Conservation (phyloP, 2,797 vertebrate genomes). For the Sebastes taczanowskii region DNA sequence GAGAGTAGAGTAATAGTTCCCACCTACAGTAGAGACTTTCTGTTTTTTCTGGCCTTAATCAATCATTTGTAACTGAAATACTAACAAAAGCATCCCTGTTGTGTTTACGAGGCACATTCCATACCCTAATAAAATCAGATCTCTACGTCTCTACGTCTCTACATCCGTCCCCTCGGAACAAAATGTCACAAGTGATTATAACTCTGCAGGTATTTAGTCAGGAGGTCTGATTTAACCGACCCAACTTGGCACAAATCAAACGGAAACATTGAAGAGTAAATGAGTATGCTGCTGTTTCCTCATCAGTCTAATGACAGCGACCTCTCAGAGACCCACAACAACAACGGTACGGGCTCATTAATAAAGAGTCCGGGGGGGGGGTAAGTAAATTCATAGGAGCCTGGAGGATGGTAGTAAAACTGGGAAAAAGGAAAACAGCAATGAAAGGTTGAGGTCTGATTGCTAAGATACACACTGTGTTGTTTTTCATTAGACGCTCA, state of each 20-base stretch:
- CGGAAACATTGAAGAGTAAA: conserved; percentile 35
- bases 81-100: background rate
- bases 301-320: conserved; percentile 44
- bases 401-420: conserved; percentile 59
- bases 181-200: conserved; percentile 18
- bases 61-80: background rate
- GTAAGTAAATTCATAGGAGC: conserved; percentile 47
- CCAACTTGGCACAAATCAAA: conserved; percentile 24
- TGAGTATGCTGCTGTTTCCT: conserved; percentile 3
- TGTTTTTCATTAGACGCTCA: conserved; percentile 59
- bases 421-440: conserved; percentile 4
- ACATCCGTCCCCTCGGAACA: background rate
- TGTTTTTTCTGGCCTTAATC: background rate
- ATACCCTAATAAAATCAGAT: conserved; percentile 6
- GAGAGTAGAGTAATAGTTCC: background rate
- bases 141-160: background rate
- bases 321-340: conserved; percentile 32
- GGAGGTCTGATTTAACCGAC: conserved; percentile 11
- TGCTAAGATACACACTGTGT: conserved; percentile 23
- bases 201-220: conserved; percentile 25
- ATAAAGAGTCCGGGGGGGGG: conserved; percentile 24
- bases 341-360: conserved; percentile 28
- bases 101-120: conserved; percentile 9
- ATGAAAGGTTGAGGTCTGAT: conserved; percentile 4
- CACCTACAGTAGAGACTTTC: too few species aligned